phyloP scores from a whole-genome alignment of 2,888 invertebrate genomes.

The Megalurothrips usitatus region DNA sequence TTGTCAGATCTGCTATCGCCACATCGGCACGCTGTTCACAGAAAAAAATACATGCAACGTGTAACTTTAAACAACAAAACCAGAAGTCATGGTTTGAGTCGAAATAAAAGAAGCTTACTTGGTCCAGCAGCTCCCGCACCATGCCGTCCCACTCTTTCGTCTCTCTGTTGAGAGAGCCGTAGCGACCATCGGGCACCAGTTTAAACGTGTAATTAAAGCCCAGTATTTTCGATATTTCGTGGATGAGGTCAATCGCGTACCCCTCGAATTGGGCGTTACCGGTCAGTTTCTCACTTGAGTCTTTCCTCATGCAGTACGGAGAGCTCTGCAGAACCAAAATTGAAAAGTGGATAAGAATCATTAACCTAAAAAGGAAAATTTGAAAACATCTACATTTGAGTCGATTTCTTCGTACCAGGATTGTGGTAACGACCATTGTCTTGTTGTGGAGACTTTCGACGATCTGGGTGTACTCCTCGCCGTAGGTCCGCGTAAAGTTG shows the following conservation, averaged over 20 bases:
- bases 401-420: constrained; percentile 63
- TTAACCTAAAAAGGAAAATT: constrained; percentile 16
- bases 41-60: constrained; percentile 33
- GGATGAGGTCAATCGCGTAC: constrained; percentile 89
- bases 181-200: constrained; percentile 78
- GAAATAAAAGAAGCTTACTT: constrained; percentile 44
- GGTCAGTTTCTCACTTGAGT: constrained; percentile 72
- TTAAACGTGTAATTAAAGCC: constrained; percentile 86
- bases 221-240: constrained; percentile 81
- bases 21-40: constrained; percentile 72
- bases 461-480: constrained; percentile 80
- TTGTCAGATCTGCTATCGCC: constrained; percentile 95
- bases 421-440: constrained; percentile 84
- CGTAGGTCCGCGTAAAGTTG: constrained; percentile 80
- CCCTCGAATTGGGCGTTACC: constrained; percentile 94
- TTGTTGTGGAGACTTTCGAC: constrained; percentile 88
- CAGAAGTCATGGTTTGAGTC: not conserved
- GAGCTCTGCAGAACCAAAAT: constrained; percentile 63
- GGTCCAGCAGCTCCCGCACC: constrained; percentile 81
- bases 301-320: constrained; percentile 93
- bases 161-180: constrained; percentile 74
- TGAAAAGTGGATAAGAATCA: constrained; percentile 9
- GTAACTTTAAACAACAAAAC: constrained; percentile 4
- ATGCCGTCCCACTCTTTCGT: constrained; percentile 90
- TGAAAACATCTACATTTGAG: not conserved